Evolutionary conservation across 2,113 vertebrate genomes (phyloP), one percentile per base, ranked within the genome.

Genomic region (Pelecanoides urinatrix): DNA sequence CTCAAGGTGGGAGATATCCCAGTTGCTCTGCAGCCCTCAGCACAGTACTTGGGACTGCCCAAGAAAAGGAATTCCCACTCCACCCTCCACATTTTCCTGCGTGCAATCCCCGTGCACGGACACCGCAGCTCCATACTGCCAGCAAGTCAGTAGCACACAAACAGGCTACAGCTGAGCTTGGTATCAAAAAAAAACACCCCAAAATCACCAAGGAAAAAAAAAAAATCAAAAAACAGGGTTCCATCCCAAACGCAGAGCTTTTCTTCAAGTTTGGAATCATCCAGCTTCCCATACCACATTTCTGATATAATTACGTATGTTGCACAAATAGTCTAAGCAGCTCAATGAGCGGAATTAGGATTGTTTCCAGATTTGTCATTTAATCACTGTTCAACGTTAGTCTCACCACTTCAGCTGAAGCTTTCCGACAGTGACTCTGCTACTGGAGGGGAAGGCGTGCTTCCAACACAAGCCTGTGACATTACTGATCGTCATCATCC

Each of bases 91-190:
- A 0, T 20, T 68, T 58, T 61, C 30, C 26, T 34, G 15, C 2
- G 1, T 25, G 47, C 32, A 88, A 25, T 55, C 44, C 53, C 2
- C 1, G 50, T 19, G 29, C 44, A 79, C 0, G 1, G 44, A 49
- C 58, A 26, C 27, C 0, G 0, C 14, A 80, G 23, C 45, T 80
- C 76, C 3, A 1, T 25, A 38, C 18, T 30, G 47, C 26, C 4
- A 3, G 34, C 32, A 72, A 79, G 50, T 30, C 50, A 30, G 47
- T 8, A 73, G 34, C 42, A 53, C 16, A 45, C 20, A 18, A 72
- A 53, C 13, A 75, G 27, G 52, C 36, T 78, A 45, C 68, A 87
- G 56, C 38, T 63, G 49, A 77, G 21, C 36, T 45, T 7, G 11
- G 16, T 15, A 61, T 56, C 34, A 58, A 45, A 90, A 93, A 93